Conservation (phyloP, 2,113 vertebrate genomes). For the Centropus bengalensis region DNA sequence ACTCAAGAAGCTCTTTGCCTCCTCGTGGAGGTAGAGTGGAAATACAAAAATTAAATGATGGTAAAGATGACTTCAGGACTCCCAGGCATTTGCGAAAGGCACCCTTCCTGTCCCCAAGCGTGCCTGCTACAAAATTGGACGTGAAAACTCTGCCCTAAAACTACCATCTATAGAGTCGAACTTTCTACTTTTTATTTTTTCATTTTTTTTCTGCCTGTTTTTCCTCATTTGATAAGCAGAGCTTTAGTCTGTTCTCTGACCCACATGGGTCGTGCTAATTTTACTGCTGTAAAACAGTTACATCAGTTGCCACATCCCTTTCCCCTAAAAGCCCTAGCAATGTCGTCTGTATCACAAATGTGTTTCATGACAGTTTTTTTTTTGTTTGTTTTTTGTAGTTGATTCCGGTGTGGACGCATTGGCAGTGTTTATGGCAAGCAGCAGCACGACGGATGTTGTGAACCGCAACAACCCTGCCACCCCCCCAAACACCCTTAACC, state of each 20-base stretch:
- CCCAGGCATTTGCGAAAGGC: background rate
- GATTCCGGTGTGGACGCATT: slow-evolving; percentile 80
- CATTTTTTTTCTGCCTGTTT: background rate
- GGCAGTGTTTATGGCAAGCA: slow-evolving; percentile 90
- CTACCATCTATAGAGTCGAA: background rate
- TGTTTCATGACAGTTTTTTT: background rate
- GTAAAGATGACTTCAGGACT: background rate
- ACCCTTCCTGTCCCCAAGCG: background rate
- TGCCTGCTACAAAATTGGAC: background rate
- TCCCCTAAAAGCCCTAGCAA: background rate
- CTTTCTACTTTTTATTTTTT: background rate
- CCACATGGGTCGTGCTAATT: background rate
- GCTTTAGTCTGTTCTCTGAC: background rate
- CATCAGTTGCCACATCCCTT: background rate
- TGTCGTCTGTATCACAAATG: fast-evolving
- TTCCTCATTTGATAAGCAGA: background rate
- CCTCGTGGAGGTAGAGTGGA: fast-evolving
- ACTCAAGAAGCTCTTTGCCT: background rate
- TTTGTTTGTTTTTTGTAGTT: slow-evolving; percentile 64
- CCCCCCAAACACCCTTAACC: slow-evolving; percentile 90
- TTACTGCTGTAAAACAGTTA: background rate
- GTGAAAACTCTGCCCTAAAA: background rate
- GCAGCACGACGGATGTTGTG: slow-evolving; percentile 82
- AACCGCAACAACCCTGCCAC: slow-evolving; percentile 80
- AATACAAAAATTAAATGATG: background rate